These are phyloP conservation scores for Drosophila asahinai DNA, from an alignment of 1,140 invertebrate genomes.

Conservation along the genomic window DNA sequence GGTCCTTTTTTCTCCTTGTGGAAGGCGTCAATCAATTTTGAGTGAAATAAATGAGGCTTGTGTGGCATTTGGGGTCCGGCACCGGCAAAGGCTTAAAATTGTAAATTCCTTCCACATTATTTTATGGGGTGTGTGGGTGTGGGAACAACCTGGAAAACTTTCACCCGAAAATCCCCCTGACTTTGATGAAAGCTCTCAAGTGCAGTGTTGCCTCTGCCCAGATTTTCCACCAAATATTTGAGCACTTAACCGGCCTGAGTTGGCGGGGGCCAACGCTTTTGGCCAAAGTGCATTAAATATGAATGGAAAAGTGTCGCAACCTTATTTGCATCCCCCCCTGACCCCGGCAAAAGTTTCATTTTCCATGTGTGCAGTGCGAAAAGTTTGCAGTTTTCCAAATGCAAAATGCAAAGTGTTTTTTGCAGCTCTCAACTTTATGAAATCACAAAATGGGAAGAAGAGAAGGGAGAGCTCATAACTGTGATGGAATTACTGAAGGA, in stretches of 20 bases:
- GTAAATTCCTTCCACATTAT: slow-evolving; percentile 29
- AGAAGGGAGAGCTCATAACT: too few species aligned
- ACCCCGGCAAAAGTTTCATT: slow-evolving; percentile 7
- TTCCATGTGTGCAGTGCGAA: slow-evolving; percentile 18
- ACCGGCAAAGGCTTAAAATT: slow-evolving; percentile 59
- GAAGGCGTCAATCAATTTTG: slow-evolving; percentile 72
- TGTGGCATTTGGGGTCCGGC: slow-evolving; percentile 31
- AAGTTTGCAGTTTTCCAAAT: slow-evolving; percentile 23
- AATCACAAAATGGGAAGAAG: slow-evolving; percentile 2
- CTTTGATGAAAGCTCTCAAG: slow-evolving; percentile 64
- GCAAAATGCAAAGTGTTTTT: slow-evolving; percentile 19
- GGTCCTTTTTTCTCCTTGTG: not conserved
- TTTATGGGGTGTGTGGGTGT: not conserved
- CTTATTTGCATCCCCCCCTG: not conserved
- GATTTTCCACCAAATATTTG: slow-evolving; percentile 24
- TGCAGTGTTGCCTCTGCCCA: slow-evolving; percentile 14
- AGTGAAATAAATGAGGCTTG: slow-evolving; percentile 77
- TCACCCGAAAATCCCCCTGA: slow-evolving; percentile 45
- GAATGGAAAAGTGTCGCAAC: slow-evolving; percentile 44
- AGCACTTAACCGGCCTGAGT: slow-evolving; percentile 17
- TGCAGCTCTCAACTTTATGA: slow-evolving; percentile 8
- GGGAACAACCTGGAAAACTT: slow-evolving; percentile 18
- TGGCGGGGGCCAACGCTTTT: slow-evolving; percentile 6
- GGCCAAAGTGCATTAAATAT: slow-evolving; percentile 65
- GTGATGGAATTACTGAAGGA: too few species aligned